Conservation (phyloP, 2,888 invertebrate genomes). For the Diplolepis rosae region DNA sequence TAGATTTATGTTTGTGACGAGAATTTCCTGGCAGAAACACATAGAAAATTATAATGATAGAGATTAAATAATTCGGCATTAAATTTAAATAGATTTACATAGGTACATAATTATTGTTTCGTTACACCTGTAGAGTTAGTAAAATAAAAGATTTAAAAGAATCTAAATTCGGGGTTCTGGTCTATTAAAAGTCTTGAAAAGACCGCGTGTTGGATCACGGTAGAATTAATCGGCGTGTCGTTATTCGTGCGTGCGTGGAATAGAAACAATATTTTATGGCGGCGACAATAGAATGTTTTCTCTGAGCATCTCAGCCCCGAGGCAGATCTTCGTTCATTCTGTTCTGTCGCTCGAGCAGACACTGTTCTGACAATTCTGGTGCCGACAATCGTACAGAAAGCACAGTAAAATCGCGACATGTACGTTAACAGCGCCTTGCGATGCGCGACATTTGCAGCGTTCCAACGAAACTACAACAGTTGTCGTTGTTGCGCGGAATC, state of each 20-base stretch:
- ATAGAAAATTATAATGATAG: neutral
- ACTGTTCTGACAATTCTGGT: neutral
- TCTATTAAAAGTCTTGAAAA: constrained; percentile 59
- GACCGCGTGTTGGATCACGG: constrained; percentile 57
- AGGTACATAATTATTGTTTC: no score
- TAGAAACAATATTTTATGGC: constrained; percentile 65
- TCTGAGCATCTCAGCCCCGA: constrained; percentile 51
- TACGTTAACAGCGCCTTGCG: neutral
- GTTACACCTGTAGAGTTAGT: no score
- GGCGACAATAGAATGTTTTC: constrained; percentile 59
- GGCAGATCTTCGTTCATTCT: constrained; percentile 39
- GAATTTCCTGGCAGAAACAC: neutral
- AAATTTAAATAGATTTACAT: no score
- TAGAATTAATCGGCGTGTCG: constrained; percentile 66
- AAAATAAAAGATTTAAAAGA: no score
- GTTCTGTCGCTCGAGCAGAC: constrained; percentile 45
- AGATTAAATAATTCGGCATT: no score
- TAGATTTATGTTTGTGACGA: neutral
- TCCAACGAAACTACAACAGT: no score
- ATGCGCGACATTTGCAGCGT: neutral
- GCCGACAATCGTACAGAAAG: neutral
- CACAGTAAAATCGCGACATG: neutral
- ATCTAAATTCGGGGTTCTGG: constrained; percentile 44
- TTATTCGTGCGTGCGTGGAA: constrained; percentile 65
- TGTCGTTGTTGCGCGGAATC: neutral